A percentile compares a stretch with the other conserved stretches of the same genome.
Conservation (phyloP, 2,113 vertebrate genomes). For the Hemiprocne comata region DNA sequence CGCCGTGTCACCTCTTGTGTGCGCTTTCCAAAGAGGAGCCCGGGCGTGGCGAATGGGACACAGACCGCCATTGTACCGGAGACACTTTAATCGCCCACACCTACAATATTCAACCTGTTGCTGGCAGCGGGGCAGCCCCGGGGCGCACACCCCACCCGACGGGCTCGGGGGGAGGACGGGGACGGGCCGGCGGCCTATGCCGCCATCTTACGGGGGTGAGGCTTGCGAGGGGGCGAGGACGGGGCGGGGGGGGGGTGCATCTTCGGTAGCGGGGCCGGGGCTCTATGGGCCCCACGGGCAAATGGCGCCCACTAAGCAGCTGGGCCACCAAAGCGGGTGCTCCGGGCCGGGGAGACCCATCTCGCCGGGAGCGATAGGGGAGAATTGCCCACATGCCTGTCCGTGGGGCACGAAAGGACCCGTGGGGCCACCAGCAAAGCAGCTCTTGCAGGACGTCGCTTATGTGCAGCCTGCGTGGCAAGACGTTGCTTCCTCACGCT, state of each 20-base stretch:
- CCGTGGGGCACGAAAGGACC: not conserved
- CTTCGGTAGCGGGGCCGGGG: rapidly evolving
- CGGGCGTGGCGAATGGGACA: constrained; percentile 98
- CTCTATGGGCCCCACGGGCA: not conserved
- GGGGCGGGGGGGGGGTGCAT: too few species aligned
- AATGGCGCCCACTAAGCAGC: not conserved
- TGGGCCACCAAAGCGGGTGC: rapidly evolving
- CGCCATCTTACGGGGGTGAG: not conserved
- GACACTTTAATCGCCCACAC: constrained; percentile 98
- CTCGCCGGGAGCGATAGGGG: too few species aligned
- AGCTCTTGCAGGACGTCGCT: not conserved
- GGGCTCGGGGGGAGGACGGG: not conserved
- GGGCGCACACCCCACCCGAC: constrained; percentile 79
- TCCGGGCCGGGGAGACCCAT: rapidly evolving
- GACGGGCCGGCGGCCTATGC: not conserved
- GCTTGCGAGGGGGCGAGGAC: not conserved
- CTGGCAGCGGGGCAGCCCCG: constrained; percentile 90
- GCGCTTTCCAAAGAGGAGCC: constrained; percentile 86
- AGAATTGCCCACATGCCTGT: rapidly evolving
- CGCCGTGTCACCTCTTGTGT: constrained; percentile 87
- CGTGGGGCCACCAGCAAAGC: rapidly evolving
- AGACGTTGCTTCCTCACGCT: rapidly evolving
- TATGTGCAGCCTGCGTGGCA: rapidly evolving
- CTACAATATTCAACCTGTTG: constrained; percentile 99
- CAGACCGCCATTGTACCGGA: constrained; percentile 93